Base-by-base conservation (phyloP, 2,797 vertebrate genomes). In the Peromyscus aztecus region DNA sequence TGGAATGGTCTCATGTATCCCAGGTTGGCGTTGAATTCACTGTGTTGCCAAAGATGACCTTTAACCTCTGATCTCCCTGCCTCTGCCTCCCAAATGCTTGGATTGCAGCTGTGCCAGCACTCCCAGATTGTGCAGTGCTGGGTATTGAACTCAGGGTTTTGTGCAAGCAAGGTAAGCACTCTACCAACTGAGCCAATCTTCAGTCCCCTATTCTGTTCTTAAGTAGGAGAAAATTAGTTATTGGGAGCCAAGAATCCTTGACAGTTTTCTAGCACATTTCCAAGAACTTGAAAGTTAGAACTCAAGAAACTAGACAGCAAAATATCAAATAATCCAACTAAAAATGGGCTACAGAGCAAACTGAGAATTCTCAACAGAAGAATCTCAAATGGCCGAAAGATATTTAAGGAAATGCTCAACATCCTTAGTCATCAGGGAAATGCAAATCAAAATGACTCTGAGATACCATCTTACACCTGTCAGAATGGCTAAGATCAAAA, bases 251-350 rank as follows among this genome's bases (percentile, higher is more conserved):
- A 57, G 43, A 89, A n/a, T 73, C 46, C 89, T 86, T 29, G 40
- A 29, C 83, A 69, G 31, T 92, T 93, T 96, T 78, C 40, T n/a
- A 91, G 34, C 21, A 37, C 46, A 67, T 93, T 95, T 57, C 24
- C 76, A 91, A 90, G 77, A 87, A 90, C 49, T 75, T 83, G 59
- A 85, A 46, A 55, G 76, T 73, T 88, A 73, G n/a, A 55, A 55
- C 52, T 55, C 52, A 55, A 55, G 52, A 55, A 55, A 55, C 52
- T 55, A 55, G 52, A 55, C 52, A 55, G 52, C 52, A 55, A 55
- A 55, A 55, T 55, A 55, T 16, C 52, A 55, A 55, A 55, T 55
- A 55, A 55, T 55, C 52, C 52, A 55, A 55, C 14, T 14, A 16
- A 55, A 55, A 55, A 55, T 55, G 52, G 52, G 52, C 13, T 55